Base-by-base conservation (phyloP, 2,888 invertebrate species). In the Chrysolina americana region DNA sequence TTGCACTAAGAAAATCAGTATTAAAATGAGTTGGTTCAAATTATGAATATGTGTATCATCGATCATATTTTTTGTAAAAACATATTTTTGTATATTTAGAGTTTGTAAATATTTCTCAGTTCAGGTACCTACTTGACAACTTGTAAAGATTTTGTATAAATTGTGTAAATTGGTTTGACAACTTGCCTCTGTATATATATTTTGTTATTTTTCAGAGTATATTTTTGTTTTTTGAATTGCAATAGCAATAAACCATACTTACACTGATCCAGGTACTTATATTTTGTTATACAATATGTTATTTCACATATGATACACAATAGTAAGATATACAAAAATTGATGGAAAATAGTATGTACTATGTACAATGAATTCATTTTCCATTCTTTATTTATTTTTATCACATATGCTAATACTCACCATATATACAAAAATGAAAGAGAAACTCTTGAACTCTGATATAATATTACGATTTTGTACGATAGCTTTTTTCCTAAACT, bases 301-400 rank as follows among this genome's bases (percentile, higher is more conserved):
- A 72, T 74, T 75, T 65, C 15, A 41, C 68, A 75, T 71, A 72
- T 71, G 64, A 75, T 74, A 76, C 59, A 77, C 84, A 83, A 83
- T 83, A 86, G 84, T 86, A 84, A 85, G 85, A 83, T 84, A 83
- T 84, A 83, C 81, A 78, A 83, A 85, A 84, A 83, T 84, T 83
- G 82, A 81, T 81, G 76, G 65, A 74, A 80, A 73, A 36, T 80
- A 85, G 87, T 87, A 87, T 87, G 87, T 87, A 87, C 87, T 85
- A 81, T 87, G 87, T 87, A 87, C 87, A 87, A 81, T 82, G 82
- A 79, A 81, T 82, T 80, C 76, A 69, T 81, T 85, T 83, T 73
- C 28, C 1, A 59, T 80, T 81, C 83, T 83, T 84, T 84, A 82
- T 83, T 85, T 83, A 84, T 82, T 85, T 71, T 59, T 71, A n/a